These are phyloP conservation scores for Nemapogon koenigi DNA, from an alignment of 2,888 invertebrate species.

Conservation along the genomic window DNA sequence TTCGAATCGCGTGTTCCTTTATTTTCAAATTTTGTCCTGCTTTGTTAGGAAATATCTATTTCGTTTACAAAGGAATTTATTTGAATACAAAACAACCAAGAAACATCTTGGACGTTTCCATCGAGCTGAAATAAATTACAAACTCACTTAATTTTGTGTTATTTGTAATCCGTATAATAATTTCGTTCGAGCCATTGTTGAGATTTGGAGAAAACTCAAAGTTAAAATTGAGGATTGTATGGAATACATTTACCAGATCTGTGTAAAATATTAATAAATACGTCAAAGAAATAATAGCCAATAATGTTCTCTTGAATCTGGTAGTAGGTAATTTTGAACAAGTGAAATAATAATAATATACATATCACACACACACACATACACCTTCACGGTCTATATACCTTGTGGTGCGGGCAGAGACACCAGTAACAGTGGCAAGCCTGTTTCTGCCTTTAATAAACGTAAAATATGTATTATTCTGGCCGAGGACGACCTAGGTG, in stretches of 20 bases:
- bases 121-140: slow-evolving; percentile 33
- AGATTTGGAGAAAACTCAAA: slow-evolving; percentile 26
- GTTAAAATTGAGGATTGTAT: slow-evolving; percentile 23
- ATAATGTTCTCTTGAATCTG: too few species aligned
- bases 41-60: slow-evolving; percentile 6
- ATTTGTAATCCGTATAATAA: slow-evolving; percentile 36
- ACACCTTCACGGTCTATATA: too few species aligned
- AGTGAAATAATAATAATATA: too few species aligned
- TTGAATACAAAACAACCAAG: slow-evolving; percentile 31
- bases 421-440: too few species aligned
- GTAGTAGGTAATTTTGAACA: too few species aligned
- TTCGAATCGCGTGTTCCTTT: too few species aligned
- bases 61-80: slow-evolving; percentile 24
- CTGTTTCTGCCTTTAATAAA: too few species aligned
- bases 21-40: slow-evolving; percentile 14
- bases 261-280: slow-evolving; percentile 8
- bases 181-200: slow-evolving; percentile 32
- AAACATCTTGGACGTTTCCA: slow-evolving; percentile 29
- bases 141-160: slow-evolving; percentile 37
- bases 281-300: too few species aligned
- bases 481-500: too few species aligned
- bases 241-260: slow-evolving; percentile 6
- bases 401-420: too few species aligned
- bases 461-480: too few species aligned
- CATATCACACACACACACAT: too few species aligned